Evolutionary conservation across 2,888 invertebrate species (phyloP), one percentile per base, ranked within the genome.

Genomic region (Eumerus sabulonum): DNA sequence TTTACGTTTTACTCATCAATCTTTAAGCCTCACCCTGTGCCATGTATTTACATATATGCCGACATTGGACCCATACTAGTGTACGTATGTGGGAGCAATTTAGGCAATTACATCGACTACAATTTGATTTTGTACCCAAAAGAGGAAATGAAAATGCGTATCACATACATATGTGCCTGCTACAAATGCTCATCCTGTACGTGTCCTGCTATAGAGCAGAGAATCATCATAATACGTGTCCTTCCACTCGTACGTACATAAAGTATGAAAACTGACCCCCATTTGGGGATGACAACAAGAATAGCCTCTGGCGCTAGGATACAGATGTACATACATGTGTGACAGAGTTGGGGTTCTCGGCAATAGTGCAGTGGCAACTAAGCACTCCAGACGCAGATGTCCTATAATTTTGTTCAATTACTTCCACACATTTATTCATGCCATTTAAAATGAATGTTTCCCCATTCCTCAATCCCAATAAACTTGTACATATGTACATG

Each of bases 381-480:
- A 53, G 56, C 51, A 74, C 56, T 56, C 60, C 68, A 68, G 79
- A 74, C 79, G 70, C 79, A 79, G 74, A 79, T 74, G 79, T 70
- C 73, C 77, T 62, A 74, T 79, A 74, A 74, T 79, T 79, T 74
- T 64, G 79, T 79, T 74, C 79, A 74, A 79, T 79, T 79, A 79
- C 79, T 70, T 79, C 74, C 68, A 56, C 74, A 70, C 74, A 74
- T 74, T 79, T 79, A 74, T 73, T 74, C 79, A 73, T 70, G 68
- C 63, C 74, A 79, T 79, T 74, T 74, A 74, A 79, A 79, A 73
- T 79, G 79, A 79, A 79, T 79, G 68, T 59, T 70, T 70, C 57
- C 62, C 27, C 27, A 27, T 45, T 64, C 68, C 63, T 74, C 79
- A 68, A 68, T 71, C 63, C 72, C 67, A 72, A 77, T 73, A 73